Conservation (phyloP, 2,113 vertebrate genomes). For the Psammodynastes pulverulentus region DNA sequence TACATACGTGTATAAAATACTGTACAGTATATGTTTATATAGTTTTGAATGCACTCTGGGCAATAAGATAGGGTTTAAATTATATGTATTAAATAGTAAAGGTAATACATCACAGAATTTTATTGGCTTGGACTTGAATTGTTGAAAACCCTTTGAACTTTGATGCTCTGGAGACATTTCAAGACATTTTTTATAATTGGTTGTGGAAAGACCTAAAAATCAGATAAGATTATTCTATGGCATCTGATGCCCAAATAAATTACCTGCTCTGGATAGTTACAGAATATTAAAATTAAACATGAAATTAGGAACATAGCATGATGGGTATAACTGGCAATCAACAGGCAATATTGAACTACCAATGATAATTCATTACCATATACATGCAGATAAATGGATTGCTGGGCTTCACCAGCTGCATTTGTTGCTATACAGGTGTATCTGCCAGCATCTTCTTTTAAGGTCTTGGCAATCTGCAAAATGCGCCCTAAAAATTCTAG, state of each 20-base stretch:
- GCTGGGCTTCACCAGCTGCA: conserved; percentile 89
- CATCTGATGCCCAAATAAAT: neutral
- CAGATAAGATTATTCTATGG: neutral
- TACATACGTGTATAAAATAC: neutral
- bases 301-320: neutral
- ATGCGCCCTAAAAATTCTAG: conserved; percentile 85
- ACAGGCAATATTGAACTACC: neutral
- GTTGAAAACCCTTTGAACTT: neutral
- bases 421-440: conserved; percentile 95
- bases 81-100: neutral
- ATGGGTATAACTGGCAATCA: neutral
- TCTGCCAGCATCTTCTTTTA: conserved; percentile 82
- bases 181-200: neutral
- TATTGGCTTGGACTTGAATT: neutral
- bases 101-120: neutral
- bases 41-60: neutral
- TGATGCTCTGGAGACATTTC: neutral
- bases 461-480: conserved; percentile 77
- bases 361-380: conserved; percentile 78
- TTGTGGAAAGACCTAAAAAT: neutral
- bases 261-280: neutral
- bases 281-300: neutral
- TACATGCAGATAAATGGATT: conserved; percentile 81
- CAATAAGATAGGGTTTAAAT: neutral
- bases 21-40: neutral